Conservation (phyloP, 2,888 invertebrate species). For the Cancer borealis region DNA sequence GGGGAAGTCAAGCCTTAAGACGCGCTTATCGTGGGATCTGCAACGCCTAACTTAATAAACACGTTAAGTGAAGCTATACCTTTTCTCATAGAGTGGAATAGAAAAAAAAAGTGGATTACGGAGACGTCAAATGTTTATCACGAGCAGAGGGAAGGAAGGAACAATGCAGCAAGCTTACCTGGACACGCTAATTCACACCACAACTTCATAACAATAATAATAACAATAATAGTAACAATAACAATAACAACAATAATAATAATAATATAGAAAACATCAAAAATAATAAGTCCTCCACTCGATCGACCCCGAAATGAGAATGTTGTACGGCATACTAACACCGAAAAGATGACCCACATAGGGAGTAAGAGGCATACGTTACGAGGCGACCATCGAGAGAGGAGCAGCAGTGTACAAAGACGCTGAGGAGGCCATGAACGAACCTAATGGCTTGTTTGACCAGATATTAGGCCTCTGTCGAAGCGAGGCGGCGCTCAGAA, state of each 20-base stretch:
- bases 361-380: neutral
- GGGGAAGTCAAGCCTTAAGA: slow-evolving; percentile 35
- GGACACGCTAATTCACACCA: neutral
- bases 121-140: neutral
- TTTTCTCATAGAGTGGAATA: neutral
- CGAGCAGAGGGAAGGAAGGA: neutral
- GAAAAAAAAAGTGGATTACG: neutral
- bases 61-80: slow-evolving; percentile 11
- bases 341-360: slow-evolving; percentile 18
- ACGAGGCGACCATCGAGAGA: neutral
- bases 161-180: neutral
- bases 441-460: slow-evolving; percentile 38
- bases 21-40: slow-evolving; percentile 39
- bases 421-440: neutral
- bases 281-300: neutral
- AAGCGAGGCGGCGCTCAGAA: neutral
- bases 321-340: neutral
- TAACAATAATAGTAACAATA: too few relatives aligned
- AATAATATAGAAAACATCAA: neutral
- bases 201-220: too few relatives aligned
- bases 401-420: neutral
- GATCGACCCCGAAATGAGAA: neutral
- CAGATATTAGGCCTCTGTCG: slow-evolving; percentile 27
- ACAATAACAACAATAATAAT: too few relatives aligned
- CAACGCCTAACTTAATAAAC: slow-evolving; percentile 36